phyloP scores from a whole-genome alignment of 2,797 vertebrate genomes.

The Coccyzus lansbergi region DNA sequence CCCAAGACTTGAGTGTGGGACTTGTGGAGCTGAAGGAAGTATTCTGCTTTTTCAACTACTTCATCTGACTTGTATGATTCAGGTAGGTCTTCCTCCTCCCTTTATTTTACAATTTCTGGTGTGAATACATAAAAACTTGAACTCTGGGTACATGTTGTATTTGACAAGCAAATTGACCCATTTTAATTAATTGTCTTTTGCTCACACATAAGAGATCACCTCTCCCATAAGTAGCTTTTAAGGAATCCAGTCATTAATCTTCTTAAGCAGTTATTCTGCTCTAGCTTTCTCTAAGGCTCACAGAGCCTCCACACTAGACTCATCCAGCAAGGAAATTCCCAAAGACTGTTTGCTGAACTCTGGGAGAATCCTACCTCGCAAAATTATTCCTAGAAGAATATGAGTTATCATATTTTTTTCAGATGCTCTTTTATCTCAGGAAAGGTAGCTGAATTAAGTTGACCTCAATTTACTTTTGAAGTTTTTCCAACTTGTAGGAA shows the following conservation, averaged over 20 bases:
- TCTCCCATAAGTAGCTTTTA: slow-evolving; percentile 52
- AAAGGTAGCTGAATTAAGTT: neutral
- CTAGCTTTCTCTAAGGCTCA: slow-evolving; percentile 17
- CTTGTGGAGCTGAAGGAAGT: neutral
- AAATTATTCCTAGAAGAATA: neutral
- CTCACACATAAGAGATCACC: slow-evolving; percentile 40
- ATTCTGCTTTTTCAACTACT: neutral
- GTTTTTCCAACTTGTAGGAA: neutral
- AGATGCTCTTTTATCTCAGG: neutral
- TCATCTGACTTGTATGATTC: neutral
- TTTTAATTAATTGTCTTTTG: slow-evolving; percentile 52
- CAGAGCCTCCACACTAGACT: neutral
- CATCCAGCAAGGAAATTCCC: slow-evolving; percentile 25
- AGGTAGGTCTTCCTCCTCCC: neutral
- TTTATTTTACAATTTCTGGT: slow-evolving; percentile 9
- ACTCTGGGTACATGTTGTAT: slow-evolving; percentile 9
- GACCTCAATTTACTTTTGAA: neutral
- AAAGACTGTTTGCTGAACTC: neutral
- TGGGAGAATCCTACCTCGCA: neutral
- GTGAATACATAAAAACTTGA: slow-evolving; percentile 8
- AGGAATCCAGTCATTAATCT: slow-evolving; percentile 62
- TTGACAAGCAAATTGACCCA: slow-evolving; percentile 41
- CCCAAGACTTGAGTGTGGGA: neutral
- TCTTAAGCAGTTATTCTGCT: slow-evolving; percentile 36
- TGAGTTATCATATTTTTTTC: neutral